Percentiles rank a stretch among this genome's conserved stretches.
phyloP scores from a whole-genome alignment of 2,797 vertebrate species.

The Furcifer pardalis region DNA sequence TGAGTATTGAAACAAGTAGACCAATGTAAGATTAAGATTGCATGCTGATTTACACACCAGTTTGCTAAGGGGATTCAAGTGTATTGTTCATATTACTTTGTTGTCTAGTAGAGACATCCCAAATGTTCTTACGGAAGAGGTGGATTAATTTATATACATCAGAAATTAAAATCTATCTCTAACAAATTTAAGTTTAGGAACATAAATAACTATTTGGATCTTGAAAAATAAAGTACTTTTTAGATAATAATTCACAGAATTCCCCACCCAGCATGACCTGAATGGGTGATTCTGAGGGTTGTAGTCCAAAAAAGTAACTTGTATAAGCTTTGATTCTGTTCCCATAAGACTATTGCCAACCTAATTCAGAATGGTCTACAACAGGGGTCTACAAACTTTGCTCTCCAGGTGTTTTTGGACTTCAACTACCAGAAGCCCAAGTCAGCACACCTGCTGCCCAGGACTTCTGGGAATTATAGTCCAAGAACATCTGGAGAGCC shows the following conservation, averaged over 20 bases:
- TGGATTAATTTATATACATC: background rate
- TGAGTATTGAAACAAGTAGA: background rate
- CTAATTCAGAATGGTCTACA: background rate
- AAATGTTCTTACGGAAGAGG: background rate
- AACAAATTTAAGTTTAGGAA: background rate
- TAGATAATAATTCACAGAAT: too few species aligned
- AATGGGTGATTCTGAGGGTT: too few species aligned
- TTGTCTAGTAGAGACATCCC: background rate
- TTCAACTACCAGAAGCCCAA: too few species aligned
- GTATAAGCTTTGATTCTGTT: too few species aligned
- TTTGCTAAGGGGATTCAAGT: background rate
- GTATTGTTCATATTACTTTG: background rate
- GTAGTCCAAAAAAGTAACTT: too few species aligned
- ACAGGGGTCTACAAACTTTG: too few species aligned
- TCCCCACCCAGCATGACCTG: too few species aligned
- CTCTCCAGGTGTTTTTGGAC: too few species aligned
- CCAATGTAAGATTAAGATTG: background rate
- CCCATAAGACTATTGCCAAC: background rate
- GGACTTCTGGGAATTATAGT: too few species aligned
- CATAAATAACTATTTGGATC: background rate
- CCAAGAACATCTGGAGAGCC: too few species aligned
- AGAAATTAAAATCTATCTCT: background rate
- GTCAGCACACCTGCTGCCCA: too few species aligned
- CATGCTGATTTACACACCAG: background rate
- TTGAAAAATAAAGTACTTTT: too few species aligned